phyloP scores from a whole-genome alignment of 2,113 vertebrate species.

The Dromas ardeola region DNA sequence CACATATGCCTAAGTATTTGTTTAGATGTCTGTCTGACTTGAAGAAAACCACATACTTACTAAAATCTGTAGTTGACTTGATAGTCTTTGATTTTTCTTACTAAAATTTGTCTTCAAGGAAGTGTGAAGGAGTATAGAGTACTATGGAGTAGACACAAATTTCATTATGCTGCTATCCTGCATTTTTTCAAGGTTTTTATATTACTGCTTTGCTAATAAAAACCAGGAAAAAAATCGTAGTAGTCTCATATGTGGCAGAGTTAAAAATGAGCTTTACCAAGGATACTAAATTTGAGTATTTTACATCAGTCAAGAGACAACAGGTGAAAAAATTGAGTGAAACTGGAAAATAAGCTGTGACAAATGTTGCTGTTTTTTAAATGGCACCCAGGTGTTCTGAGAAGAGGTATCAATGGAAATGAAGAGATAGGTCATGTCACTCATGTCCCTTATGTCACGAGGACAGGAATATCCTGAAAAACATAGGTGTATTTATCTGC shows the following conservation, averaged over 20 bases:
- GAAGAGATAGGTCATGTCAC: neutral
- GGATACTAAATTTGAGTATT: neutral
- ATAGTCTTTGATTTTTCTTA: neutral
- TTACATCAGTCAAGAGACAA: neutral
- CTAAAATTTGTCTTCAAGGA: neutral
- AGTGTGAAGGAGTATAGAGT: neutral
- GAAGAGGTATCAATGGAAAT: neutral
- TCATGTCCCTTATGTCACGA: neutral
- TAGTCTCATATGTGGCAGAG: neutral
- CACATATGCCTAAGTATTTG: neutral
- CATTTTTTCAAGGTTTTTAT: neutral
- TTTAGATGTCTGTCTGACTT: neutral
- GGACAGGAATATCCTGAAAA: neutral
- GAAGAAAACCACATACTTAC: neutral
- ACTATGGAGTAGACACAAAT: neutral
- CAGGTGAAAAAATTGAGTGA: neutral
- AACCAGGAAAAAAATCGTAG: neutral
- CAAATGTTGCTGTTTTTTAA: neutral
- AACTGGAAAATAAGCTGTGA: neutral
- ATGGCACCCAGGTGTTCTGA: neutral
- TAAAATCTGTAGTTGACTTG: neutral
- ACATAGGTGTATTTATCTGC: neutral
- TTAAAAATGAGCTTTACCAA: neutral
- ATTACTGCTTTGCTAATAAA: neutral
- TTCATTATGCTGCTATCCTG: neutral